phyloP scores from a whole-genome alignment of 2,888 invertebrate genomes.

The Liposcelis brunnea region DNA sequence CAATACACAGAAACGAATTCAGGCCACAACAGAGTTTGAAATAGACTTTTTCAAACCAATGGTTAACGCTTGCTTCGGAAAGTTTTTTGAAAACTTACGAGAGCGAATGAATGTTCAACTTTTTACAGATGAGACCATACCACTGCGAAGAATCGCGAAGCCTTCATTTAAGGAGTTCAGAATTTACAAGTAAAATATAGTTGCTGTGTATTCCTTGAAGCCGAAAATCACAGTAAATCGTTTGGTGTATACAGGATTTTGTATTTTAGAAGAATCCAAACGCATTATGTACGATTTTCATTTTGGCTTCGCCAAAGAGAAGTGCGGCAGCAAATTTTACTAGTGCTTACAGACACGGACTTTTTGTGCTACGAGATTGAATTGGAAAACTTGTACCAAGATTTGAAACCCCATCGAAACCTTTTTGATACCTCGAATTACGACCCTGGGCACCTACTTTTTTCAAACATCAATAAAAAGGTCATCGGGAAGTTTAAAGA shows the following conservation, averaged over 20 bases:
- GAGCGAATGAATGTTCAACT: conserved; percentile 21
- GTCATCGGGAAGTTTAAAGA: no score
- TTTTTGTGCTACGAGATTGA: conserved; percentile 15
- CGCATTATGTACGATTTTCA: conserved; percentile 19
- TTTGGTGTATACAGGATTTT: conserved; percentile 18
- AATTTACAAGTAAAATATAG: conserved; percentile 17
- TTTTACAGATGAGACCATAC: no score
- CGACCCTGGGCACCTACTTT: no score
- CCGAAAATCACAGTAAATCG: conserved; percentile 14
- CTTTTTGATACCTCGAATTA: no score
- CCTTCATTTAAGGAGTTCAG: neutral
- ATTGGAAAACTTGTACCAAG: no score
- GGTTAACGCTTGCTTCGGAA: conserved; percentile 18
- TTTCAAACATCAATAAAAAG: no score
- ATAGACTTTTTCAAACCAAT: conserved; percentile 22
- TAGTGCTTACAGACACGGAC: conserved; percentile 21
- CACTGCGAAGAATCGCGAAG: neutral
- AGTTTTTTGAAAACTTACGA: conserved; percentile 22
- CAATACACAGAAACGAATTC: conserved; percentile 12
- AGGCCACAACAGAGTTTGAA: conserved; percentile 20
- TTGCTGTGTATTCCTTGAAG: conserved; percentile 16
- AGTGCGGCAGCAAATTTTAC: conserved; percentile 16
- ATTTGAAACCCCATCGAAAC: no score
- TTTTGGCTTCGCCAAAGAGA: conserved; percentile 17
- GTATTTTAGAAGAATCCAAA: conserved; percentile 19